These are phyloP conservation scores for Mimumesa dahlbomi DNA, from an alignment of 2,888 invertebrate species.

Conservation along the genomic window DNA sequence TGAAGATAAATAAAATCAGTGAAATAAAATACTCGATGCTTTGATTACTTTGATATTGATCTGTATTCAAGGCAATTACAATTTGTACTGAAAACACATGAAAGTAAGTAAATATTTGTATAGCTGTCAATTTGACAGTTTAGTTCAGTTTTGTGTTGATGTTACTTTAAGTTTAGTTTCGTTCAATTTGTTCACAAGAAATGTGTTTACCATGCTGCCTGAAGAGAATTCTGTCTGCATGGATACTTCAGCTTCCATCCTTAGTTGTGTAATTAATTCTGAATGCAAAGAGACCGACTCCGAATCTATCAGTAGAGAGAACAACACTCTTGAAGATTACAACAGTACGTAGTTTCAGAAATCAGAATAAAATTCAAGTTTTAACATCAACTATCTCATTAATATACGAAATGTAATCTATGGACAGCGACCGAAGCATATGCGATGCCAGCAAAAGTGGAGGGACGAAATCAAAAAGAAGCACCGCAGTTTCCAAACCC, in stretches of 20 bases:
- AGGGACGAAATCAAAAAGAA: constrained; percentile 19
- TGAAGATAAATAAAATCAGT: too few species aligned
- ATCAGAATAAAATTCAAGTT: neutral
- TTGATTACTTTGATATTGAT: too few species aligned
- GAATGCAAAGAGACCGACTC: constrained; percentile 20
- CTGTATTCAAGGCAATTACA: too few species aligned
- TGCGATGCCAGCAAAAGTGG: constrained; percentile 4
- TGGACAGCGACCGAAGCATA: constrained; percentile 11
- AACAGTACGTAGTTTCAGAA: constrained; percentile 11
- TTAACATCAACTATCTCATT: constrained; percentile 7
- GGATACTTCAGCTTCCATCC: constrained; percentile 62
- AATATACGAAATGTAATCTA: constrained; percentile 19
- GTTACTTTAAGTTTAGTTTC: constrained; percentile 45
- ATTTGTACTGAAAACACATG: too few species aligned
- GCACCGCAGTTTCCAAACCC: constrained; percentile 31
- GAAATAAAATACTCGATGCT: too few species aligned
- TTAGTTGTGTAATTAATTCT: constrained; percentile 33
- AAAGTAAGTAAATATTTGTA: too few species aligned
- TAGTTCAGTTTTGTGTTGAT: constrained; percentile 50
- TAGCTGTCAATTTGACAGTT: constrained; percentile 61
- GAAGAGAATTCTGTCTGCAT: constrained; percentile 62
- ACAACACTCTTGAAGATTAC: constrained; percentile 15
- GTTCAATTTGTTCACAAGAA: constrained; percentile 35
- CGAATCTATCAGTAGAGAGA: constrained; percentile 1
- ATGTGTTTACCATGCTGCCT: constrained; percentile 56